Conservation (phyloP, 2,113 vertebrate species). For the Pogona vitticeps region DNA sequence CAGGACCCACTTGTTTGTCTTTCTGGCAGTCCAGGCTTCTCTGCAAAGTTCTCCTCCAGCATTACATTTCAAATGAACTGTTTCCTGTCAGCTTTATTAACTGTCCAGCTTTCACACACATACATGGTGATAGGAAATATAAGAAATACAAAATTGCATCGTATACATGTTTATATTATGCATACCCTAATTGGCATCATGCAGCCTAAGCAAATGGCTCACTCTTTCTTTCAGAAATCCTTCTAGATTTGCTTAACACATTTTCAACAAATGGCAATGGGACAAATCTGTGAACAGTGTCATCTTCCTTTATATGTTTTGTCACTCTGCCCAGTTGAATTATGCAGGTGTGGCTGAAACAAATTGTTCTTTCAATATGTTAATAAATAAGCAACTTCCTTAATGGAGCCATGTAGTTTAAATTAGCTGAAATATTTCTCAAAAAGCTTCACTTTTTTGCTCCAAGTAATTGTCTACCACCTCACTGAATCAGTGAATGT, state of each 20-base stretch:
- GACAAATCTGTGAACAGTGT: not conserved
- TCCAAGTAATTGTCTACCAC: not conserved
- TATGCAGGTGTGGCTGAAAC: not conserved
- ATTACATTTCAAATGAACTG: too few relatives aligned
- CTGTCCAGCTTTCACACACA: too few relatives aligned
- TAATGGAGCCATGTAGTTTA: not conserved
- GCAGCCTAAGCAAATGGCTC: not conserved
- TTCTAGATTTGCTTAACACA: not conserved
- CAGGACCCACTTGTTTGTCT: too few relatives aligned
- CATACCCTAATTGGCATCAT: not conserved
- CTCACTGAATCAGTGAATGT: not conserved
- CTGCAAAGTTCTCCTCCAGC: too few relatives aligned
- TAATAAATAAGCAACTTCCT: not conserved
- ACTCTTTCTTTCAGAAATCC: not conserved
- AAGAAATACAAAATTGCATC: not conserved
- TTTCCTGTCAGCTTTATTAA: too few relatives aligned
- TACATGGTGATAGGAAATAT: too few relatives aligned
- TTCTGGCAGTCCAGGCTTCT: too few relatives aligned
- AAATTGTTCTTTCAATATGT: not conserved
- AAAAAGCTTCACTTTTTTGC: not conserved
- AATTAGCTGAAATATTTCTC: not conserved
- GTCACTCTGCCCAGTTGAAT: not conserved
- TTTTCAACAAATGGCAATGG: too few relatives aligned
- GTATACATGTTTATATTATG: not conserved
- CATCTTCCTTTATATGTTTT: too few relatives aligned